phyloP scores from a whole-genome alignment of 2,797 vertebrate genomes.

The Acrocephalus scirpaceus region DNA sequence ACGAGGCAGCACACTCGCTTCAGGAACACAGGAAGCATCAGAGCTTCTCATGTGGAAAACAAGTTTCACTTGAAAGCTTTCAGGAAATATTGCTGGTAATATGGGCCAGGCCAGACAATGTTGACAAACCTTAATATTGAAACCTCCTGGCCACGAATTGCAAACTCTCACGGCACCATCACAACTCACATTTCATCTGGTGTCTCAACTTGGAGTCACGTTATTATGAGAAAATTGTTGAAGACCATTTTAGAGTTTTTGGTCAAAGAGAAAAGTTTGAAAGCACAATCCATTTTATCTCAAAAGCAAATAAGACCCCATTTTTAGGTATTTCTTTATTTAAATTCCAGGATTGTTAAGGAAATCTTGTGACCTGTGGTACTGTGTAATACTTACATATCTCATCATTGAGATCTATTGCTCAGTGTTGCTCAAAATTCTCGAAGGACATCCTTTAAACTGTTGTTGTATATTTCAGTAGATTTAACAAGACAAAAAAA shows the following conservation, averaged over 20 bases:
- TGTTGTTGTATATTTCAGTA: neutral
- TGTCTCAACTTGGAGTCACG: neutral
- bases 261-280: neutral
- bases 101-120: neutral
- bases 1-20: neutral
- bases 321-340: neutral
- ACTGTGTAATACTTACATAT: neutral
- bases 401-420: neutral
- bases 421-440: neutral
- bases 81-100: neutral
- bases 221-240: neutral
- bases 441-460: neutral
- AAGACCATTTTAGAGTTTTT: neutral
- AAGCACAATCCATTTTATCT: neutral
- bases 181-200: neutral
- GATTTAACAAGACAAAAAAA: neutral
- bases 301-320: neutral
- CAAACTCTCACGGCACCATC: neutral
- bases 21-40: neutral
- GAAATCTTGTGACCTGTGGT: neutral
- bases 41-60: constrained; percentile 4
- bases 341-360: neutral
- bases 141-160: neutral
- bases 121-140: neutral
- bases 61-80: constrained; percentile 25